Percentiles rank a stretch among this genome's conserved stretches.
Evolutionary conservation across 2,888 invertebrate species (phyloP).

Genomic region (Plutella xylostella): DNA sequence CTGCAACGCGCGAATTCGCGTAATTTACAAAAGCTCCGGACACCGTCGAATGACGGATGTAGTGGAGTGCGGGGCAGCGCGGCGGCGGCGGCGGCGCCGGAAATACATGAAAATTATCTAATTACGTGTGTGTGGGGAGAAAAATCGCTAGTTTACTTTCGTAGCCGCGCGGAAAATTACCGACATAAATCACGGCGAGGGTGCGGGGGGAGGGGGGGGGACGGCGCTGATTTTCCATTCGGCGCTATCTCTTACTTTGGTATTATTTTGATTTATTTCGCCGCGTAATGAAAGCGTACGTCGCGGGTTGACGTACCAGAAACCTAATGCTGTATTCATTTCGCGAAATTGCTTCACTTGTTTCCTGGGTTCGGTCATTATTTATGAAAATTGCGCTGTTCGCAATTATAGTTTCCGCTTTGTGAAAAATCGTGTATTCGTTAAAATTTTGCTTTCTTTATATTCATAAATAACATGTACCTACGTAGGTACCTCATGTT

Average conservation of each 20-base stretch:
- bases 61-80: background rate
- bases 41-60: background rate
- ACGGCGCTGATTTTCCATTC: slow-evolving; percentile 62
- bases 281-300: slow-evolving; percentile 63
- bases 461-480: too few species aligned
- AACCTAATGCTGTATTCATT: slow-evolving; percentile 44
- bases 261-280: slow-evolving; percentile 68
- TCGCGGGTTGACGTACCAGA: slow-evolving; percentile 53
- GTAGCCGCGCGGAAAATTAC: slow-evolving; percentile 66
- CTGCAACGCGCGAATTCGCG: background rate
- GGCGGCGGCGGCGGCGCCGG: slow-evolving; percentile 20
- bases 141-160: slow-evolving; percentile 64
- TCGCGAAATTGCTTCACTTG: slow-evolving; percentile 32
- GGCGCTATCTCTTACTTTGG: slow-evolving; percentile 57
- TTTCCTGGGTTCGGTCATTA: slow-evolving; percentile 7
- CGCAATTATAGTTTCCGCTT: slow-evolving; percentile 7
- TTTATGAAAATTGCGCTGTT: slow-evolving; percentile 6
- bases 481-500: too few species aligned
- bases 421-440: slow-evolving; percentile 4
- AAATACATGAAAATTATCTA: slow-evolving; percentile 61
- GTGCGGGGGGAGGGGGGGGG: slow-evolving; percentile 36
- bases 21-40: background rate
- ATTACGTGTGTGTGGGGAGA: slow-evolving; percentile 63
- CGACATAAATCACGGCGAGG: slow-evolving; percentile 54
- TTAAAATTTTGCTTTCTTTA: too few species aligned